Percentiles rank a stretch among this genome's conserved stretches.
Conservation (phyloP, 2,888 invertebrate genomes). For the Thymelicus lineola region DNA sequence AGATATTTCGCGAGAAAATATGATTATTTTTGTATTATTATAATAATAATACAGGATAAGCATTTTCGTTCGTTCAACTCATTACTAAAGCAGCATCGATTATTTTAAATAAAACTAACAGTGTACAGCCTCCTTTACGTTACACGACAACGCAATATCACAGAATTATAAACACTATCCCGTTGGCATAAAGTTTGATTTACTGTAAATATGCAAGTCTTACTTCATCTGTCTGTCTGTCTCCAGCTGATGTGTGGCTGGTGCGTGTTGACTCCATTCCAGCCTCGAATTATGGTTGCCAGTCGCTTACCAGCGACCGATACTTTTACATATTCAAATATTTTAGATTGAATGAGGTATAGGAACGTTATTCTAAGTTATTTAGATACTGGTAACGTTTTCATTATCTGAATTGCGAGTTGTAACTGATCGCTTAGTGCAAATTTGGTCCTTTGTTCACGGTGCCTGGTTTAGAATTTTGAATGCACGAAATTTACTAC, state of each 20-base stretch:
- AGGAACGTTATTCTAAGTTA: slow-evolving; percentile 19
- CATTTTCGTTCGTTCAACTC: too few species aligned
- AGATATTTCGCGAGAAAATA: too few species aligned
- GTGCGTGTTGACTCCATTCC: slow-evolving; percentile 79
- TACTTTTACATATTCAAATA: slow-evolving; percentile 59
- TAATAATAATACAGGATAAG: too few species aligned
- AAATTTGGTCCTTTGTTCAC: too few species aligned
- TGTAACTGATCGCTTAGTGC: too few species aligned
- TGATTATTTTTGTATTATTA: too few species aligned
- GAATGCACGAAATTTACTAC: too few species aligned
- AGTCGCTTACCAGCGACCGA: slow-evolving; percentile 63
- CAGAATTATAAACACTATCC: slow-evolving; percentile 43
- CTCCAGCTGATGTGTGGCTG: slow-evolving; percentile 70
- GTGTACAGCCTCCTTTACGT: slow-evolving; percentile 50
- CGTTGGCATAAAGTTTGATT: slow-evolving; percentile 51
- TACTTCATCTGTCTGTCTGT: slow-evolving; percentile 59
- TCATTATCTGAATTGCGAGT: neutral
- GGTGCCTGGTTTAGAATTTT: too few species aligned
- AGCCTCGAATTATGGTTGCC: slow-evolving; percentile 67
- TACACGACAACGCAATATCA: slow-evolving; percentile 40
- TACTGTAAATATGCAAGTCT: slow-evolving; percentile 38
- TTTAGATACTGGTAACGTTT: neutral
- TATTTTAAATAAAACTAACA: slow-evolving; percentile 9
- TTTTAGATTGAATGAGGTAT: slow-evolving; percentile 21
- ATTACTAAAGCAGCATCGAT: too few species aligned